Evolutionary conservation across 2,888 invertebrate genomes (phyloP), one percentile per base, ranked within the genome.

Genomic region (Cerastis leucographa): DNA sequence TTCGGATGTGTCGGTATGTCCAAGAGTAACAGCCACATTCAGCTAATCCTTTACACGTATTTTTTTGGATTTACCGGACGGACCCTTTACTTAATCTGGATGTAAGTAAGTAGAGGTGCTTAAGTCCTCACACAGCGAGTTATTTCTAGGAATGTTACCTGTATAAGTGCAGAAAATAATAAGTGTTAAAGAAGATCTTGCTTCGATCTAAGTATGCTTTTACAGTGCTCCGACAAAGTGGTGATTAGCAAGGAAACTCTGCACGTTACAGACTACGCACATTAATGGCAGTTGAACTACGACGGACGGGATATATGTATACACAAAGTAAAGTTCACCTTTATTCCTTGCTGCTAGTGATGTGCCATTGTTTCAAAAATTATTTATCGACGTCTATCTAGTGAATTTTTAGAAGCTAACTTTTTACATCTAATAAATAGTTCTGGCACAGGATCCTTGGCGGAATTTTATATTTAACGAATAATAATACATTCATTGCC

Each of bases 181-280:
- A 62, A 66, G 40, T 67, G 51, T 65, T 71, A n/a, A 69, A 85
- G 56, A 64, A 73, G 64, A 72, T 66, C 42, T 42, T 44, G 51
- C 46, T 65, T 66, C 61, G 46, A 81, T 51, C n/a, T 49, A 80
- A 71, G 66, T 72, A 51, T 56, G 62, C 40, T 81, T 66, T 71
- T 66, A 69, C 44, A 64, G 62, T 42, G 42, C 66, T 72, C 69
- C 22, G n/a, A 59, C 71, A 83, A 78, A 84, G 78, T 83, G 78
- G 86, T 83, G 86, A 86, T 84, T 86, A 86, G 65, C 62, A 54
- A 62, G 74, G 69, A 74, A 85, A 83, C 86, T 85, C 69, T 66
- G 71, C 69, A 65, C 86, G 72, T 84, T 74, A 74, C 71, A 69
- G 74, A 83, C 71, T 72, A 84, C 86, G 71, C 78, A 83, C 78